Evolutionary conservation across 2,113 vertebrate genomes (phyloP).

Genomic region (Chamaetylas fuelleborni): DNA sequence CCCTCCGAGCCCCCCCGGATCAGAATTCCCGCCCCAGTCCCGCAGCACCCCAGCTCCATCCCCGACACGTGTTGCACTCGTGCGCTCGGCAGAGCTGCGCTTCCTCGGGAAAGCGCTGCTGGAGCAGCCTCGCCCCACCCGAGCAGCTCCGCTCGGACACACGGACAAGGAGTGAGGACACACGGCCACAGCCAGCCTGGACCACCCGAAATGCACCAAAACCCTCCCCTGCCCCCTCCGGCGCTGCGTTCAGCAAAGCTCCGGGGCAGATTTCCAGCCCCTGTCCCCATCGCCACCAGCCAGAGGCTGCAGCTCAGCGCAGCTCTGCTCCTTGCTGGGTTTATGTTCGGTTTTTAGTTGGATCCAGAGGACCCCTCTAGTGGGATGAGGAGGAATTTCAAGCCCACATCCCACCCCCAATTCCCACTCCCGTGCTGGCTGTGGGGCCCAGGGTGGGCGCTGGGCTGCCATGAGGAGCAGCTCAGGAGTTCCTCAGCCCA

Average conservation of each 20-base stretch:
- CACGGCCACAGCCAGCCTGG: not conserved
- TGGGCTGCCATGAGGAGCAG: not conserved
- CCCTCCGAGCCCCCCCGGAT: not conserved
- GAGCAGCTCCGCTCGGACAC: not conserved
- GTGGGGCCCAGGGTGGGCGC: not conserved
- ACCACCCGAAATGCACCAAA: fast-evolving
- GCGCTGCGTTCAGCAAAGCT: not conserved
- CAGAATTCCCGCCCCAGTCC: not conserved
- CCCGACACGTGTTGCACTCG: not conserved
- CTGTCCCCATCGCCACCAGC: not conserved
- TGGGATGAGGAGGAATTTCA: conserved; percentile 59
- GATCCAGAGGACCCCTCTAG: conserved; percentile 62
- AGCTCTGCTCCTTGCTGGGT: not conserved
- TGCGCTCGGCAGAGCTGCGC: not conserved
- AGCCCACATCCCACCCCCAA: not conserved
- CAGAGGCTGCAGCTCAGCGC: not conserved
- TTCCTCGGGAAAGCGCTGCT: not conserved
- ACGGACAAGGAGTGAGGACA: not conserved
- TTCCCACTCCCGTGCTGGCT: not conserved
- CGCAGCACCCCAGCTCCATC: not conserved
- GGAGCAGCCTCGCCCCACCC: not conserved
- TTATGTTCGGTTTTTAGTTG: not conserved
- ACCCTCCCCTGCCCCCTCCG: not conserved
- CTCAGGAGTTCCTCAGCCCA: fast-evolving
- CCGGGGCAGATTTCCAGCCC: fast-evolving